Evolutionary conservation across 2,113 vertebrate species (phyloP).

Genomic region (Carassius auratus): DNA sequence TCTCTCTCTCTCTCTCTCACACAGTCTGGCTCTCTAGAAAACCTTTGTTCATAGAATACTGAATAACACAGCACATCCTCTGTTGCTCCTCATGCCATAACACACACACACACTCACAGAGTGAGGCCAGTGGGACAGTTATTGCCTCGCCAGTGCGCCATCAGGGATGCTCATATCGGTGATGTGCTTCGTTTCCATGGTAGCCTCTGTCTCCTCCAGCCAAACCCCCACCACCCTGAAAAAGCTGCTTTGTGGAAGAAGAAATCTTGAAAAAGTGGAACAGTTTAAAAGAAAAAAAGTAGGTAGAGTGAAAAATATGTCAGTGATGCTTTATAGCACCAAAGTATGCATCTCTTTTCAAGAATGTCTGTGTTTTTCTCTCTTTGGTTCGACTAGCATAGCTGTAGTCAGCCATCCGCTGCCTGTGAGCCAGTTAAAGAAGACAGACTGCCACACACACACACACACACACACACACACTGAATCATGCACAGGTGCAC

Average conservation of each 20-base stretch:
- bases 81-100: conserved; percentile 39
- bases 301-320: conserved; percentile 45
- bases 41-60: conserved; percentile 47
- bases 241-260: background rate
- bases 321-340: conserved; percentile 38
- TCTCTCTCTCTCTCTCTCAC: background rate
- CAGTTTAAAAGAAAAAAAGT: conserved; percentile 43
- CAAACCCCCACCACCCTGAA: conserved; percentile 3
- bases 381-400: conserved; percentile 39
- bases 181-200: conserved; percentile 64
- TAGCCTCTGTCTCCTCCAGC: conserved; percentile 48
- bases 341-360: conserved; percentile 31
- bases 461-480: conserved; percentile 28
- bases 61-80: conserved; percentile 47
- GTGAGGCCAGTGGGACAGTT: conserved; percentile 58
- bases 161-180: conserved; percentile 60
- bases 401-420: conserved; percentile 29
- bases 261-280: conserved; percentile 48
- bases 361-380: background rate
- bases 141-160: conserved; percentile 55
- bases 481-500: conserved; percentile 43
- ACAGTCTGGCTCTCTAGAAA: conserved; percentile 13
- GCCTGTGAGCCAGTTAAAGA: conserved; percentile 46
- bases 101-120: conserved; percentile 40
- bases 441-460: conserved; percentile 33